Conservation (phyloP, 2,888 invertebrate species). For the Drosophila peninsularis region DNA sequence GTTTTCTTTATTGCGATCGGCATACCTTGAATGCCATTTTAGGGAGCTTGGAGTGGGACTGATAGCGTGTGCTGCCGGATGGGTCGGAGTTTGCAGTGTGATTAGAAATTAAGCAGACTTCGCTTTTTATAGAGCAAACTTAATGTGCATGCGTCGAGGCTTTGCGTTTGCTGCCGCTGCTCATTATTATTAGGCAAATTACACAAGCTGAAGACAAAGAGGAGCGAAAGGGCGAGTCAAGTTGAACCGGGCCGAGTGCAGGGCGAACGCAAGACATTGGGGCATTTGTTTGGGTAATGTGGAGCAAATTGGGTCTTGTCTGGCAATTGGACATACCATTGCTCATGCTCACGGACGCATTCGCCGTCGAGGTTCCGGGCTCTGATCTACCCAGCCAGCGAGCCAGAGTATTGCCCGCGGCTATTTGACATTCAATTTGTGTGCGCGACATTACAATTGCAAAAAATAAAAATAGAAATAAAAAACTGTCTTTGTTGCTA, state of each 20-base stretch:
- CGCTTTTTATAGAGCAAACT: constrained; percentile 59
- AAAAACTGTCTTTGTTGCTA: constrained; percentile 68
- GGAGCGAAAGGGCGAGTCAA: constrained; percentile 38
- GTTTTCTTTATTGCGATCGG: not conserved
- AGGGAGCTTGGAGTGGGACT: constrained; percentile 42
- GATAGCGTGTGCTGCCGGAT: constrained; percentile 43
- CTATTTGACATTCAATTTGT: constrained; percentile 74
- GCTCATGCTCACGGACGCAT: constrained; percentile 45
- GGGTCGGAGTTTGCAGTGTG: constrained; percentile 56
- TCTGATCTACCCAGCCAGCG: constrained; percentile 38
- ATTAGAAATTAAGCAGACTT: constrained; percentile 50
- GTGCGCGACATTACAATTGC: constrained; percentile 79
- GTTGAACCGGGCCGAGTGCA: constrained; percentile 28
- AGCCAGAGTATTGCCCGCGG: constrained; percentile 35
- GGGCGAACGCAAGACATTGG: constrained; percentile 44
- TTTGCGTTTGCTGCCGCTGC: constrained; percentile 25
- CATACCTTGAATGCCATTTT: constrained; percentile 81
- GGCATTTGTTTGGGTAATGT: constrained; percentile 63
- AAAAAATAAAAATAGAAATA: constrained; percentile 45
- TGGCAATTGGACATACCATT: constrained; percentile 64
- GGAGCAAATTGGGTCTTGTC: constrained; percentile 71
- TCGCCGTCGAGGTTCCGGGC: constrained; percentile 54
- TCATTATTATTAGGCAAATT: constrained; percentile 44
- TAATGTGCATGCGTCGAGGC: constrained; percentile 51
- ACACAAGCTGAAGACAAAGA: constrained; percentile 36